A percentile compares a stretch with the other conserved stretches of the same genome.
Conservation (phyloP, 1,140 invertebrate species). For the Archegozetes longisetosus region DNA sequence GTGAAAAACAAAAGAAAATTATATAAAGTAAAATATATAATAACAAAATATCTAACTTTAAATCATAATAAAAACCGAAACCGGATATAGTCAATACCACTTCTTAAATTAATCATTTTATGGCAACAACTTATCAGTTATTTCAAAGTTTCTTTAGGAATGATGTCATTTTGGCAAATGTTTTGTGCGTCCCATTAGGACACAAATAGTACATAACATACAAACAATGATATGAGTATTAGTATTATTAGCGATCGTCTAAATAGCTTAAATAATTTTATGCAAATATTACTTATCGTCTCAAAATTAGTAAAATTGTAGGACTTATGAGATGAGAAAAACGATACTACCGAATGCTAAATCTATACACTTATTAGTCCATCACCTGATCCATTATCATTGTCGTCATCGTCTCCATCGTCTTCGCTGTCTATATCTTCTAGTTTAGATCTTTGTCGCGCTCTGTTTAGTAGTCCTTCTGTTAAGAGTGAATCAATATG, state of each 20-base stretch:
- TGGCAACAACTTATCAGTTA: background rate
- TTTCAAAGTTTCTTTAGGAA: no score
- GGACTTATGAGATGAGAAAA: background rate
- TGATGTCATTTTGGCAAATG: no score
- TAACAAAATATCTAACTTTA: background rate
- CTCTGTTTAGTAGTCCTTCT: background rate
- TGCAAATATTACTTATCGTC: background rate
- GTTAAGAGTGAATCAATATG: no score
- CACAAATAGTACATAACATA: no score
- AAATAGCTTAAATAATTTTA: background rate
- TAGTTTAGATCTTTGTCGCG: background rate
- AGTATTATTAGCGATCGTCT: no score
- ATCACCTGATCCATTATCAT: background rate
- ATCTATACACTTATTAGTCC: background rate
- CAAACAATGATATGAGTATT: background rate
- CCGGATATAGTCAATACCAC: background rate
- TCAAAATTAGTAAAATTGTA: background rate
- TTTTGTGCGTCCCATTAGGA: no score
- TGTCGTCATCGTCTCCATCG: background rate
- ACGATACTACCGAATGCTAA: background rate
- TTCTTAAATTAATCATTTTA: background rate
- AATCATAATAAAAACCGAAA: background rate
- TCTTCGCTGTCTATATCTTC: background rate
- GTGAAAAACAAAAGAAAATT: background rate
- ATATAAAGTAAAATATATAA: background rate